Evolutionary conservation across 2,113 vertebrate genomes (phyloP).

Genomic region (Penelope pileata): DNA sequence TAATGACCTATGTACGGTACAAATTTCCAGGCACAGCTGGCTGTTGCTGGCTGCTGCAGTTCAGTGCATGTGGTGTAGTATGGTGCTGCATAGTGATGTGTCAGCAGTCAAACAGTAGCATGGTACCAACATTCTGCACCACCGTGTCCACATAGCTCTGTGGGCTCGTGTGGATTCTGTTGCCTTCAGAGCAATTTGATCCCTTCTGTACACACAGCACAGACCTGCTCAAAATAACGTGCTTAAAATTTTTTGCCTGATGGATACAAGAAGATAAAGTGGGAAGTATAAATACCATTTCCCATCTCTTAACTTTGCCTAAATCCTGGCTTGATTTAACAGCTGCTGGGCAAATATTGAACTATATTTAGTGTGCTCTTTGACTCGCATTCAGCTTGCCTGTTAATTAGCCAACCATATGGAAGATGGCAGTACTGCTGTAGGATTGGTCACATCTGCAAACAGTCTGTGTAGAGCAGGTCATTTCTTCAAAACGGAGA

Average conservation of each 20-base stretch:
- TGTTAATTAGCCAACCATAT: neutral
- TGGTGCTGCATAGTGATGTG: neutral
- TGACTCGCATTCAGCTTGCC: neutral
- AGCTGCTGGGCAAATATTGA: neutral
- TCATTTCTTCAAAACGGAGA: neutral
- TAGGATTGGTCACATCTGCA: neutral
- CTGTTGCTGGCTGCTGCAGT: neutral
- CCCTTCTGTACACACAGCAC: neutral
- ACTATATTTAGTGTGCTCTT: neutral
- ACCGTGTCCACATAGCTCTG: neutral
- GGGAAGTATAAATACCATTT: neutral
- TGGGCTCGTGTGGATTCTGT: neutral
- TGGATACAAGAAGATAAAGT: neutral
- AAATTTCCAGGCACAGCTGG: neutral
- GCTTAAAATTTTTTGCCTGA: rapidly evolving
- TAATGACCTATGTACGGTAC: neutral
- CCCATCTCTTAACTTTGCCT: neutral
- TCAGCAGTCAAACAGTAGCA: neutral
- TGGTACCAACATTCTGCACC: rapidly evolving
- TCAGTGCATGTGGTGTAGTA: rapidly evolving
- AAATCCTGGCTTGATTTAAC: neutral
- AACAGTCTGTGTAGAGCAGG: neutral
- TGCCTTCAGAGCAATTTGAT: neutral
- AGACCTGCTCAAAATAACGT: neutral
- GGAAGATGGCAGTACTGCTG: neutral